Conservation (phyloP, 2,113 vertebrate genomes). For the Xiphophorus couchianus region DNA sequence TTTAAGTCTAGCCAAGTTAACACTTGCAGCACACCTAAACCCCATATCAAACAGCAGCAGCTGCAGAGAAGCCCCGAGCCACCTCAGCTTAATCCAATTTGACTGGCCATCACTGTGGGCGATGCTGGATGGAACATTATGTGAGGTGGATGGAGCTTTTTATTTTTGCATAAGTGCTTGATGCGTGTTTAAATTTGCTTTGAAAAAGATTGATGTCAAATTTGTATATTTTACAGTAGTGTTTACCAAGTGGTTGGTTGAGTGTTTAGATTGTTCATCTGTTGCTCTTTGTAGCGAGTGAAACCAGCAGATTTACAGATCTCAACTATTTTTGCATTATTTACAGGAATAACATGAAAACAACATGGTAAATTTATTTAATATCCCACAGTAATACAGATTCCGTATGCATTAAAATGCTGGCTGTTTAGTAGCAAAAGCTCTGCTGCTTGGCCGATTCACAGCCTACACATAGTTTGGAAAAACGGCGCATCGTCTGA, state of each 20-base stretch:
- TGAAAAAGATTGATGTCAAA: conserved; percentile 56
- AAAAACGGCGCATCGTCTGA: conserved; percentile 62
- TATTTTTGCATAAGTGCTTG: conserved; percentile 69
- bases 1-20: conserved; percentile 80
- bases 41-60: conserved; percentile 83
- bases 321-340: background rate
- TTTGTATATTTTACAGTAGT: conserved; percentile 33
- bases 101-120: conserved; percentile 82
- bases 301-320: background rate
- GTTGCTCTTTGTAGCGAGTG: conserved; percentile 3
- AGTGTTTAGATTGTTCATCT: conserved; percentile 35
- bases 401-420: conserved; percentile 48
- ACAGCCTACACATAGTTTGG: conserved; percentile 55
- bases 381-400: background rate
- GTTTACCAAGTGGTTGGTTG: conserved; percentile 16
- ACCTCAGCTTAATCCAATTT: conserved; percentile 84
- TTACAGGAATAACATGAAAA: background rate
- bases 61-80: conserved; percentile 79
- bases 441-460: conserved; percentile 48
- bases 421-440: conserved; percentile 23
- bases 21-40: conserved; percentile 81
- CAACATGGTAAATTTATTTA: background rate
- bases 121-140: conserved; percentile 78
- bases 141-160: conserved; percentile 77
- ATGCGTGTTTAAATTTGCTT: conserved; percentile 61